Percentiles rank a stretch among this genome's conserved stretches.
Evolutionary conservation across 2,113 vertebrate genomes (phyloP).

Genomic region (Vulpes lagopus): DNA sequence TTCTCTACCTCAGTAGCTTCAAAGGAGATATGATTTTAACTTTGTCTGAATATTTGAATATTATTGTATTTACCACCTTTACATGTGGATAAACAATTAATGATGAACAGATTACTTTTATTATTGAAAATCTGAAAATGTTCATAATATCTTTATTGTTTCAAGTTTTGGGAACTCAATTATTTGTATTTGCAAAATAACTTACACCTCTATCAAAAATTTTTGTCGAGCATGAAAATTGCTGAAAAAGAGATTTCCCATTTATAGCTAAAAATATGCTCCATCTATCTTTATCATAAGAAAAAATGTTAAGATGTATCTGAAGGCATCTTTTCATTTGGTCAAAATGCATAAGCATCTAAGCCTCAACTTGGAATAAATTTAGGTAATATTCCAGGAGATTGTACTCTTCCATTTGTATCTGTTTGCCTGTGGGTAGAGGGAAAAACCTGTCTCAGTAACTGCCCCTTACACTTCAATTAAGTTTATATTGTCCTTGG

Average conservation of each 20-base stretch:
- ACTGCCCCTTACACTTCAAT: background rate
- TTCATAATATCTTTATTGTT: background rate
- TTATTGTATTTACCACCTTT: background rate
- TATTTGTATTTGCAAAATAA: conserved; percentile 27
- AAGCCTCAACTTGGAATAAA: background rate
- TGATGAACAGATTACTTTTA: background rate
- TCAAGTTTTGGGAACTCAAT: background rate
- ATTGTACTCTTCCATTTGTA: background rate
- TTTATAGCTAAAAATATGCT: background rate
- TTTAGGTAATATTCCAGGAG: background rate
- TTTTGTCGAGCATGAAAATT: background rate
- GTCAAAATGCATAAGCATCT: background rate
- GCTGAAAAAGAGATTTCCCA: background rate
- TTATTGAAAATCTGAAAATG: background rate
- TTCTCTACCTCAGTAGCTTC: background rate
- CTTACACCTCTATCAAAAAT: background rate
- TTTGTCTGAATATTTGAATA: background rate
- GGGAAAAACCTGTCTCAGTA: background rate
- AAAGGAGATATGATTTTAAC: conserved; percentile 11
- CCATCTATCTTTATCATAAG: background rate
- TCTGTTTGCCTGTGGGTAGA: background rate
- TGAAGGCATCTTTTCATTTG: background rate
- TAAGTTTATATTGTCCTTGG: background rate
- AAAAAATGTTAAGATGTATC: background rate
- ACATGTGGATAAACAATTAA: conserved; percentile 9